Evolutionary conservation across 2,888 invertebrate genomes (phyloP).

Genomic region (Chydorus sphaericus): DNA sequence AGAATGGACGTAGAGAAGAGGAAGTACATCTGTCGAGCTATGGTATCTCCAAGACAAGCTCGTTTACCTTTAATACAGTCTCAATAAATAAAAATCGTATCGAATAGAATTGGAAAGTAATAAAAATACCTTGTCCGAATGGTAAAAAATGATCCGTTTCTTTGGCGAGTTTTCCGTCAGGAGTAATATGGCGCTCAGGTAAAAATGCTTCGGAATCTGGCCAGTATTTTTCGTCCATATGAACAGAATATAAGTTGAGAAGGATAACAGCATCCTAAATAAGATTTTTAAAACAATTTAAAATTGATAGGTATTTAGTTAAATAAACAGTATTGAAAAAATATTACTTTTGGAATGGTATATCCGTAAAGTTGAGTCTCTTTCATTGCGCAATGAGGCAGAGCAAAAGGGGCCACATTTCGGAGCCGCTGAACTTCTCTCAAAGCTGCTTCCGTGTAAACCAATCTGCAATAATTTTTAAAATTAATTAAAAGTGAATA

Average conservation of each 20-base stretch:
- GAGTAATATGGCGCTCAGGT: conserved; percentile 22
- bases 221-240: conserved; percentile 22
- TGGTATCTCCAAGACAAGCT: no score
- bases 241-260: conserved; percentile 19
- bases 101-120: no score
- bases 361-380: conserved; percentile 40
- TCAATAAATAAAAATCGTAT: no score
- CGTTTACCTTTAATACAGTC: no score
- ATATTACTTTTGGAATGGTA: conserved; percentile 33
- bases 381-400: conserved; percentile 36
- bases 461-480: no score
- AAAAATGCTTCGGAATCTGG: conserved; percentile 21
- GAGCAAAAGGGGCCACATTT: conserved; percentile 33
- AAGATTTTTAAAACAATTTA: background rate
- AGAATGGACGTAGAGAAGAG: no score
- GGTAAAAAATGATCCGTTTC: conserved; percentile 20
- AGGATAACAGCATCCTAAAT: conserved; percentile 18
- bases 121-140: no score
- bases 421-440: conserved; percentile 36
- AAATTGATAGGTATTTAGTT: background rate
- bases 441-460: conserved; percentile 39
- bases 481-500: no score
- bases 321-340: background rate
- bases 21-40: no score
- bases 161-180: conserved; percentile 19